Evolutionary conservation across 2,113 vertebrate species (phyloP).

Genomic region (Excalfactoria chinensis): DNA sequence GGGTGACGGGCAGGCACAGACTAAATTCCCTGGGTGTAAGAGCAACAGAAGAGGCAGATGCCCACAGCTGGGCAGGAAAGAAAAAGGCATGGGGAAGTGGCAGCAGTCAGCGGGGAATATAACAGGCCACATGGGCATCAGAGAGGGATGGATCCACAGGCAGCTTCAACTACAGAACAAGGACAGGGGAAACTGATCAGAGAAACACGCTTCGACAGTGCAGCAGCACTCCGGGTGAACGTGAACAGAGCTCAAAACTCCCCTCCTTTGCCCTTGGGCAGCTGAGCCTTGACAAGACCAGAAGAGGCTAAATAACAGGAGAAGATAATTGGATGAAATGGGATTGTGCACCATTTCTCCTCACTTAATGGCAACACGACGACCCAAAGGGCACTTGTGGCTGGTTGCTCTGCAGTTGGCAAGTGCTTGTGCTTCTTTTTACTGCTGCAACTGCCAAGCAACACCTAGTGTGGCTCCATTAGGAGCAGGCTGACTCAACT

Average conservation of each 20-base stretch:
- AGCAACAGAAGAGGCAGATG: neutral
- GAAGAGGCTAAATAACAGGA: slow-evolving; percentile 47
- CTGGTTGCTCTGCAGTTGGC: neutral
- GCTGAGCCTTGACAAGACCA: neutral
- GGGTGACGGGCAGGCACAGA: neutral
- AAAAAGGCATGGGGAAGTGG: neutral
- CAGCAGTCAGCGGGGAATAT: neutral
- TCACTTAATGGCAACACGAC: slow-evolving; percentile 1
- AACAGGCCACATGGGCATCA: neutral
- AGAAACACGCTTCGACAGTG: neutral
- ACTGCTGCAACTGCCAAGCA: neutral
- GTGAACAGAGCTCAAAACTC: neutral
- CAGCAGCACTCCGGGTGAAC: neutral
- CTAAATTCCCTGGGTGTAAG: neutral
- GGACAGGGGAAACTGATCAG: neutral
- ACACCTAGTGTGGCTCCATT: neutral
- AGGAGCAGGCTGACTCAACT: neutral
- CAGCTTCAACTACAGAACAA: neutral
- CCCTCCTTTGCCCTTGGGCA: neutral
- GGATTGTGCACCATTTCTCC: slow-evolving; percentile 37
- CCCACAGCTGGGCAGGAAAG: neutral
- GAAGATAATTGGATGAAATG: slow-evolving; percentile 35
- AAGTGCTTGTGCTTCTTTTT: neutral
- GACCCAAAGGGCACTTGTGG: neutral
- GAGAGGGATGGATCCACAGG: neutral